These are phyloP conservation scores for Drosophila tripunctata DNA, from an alignment of 2,888 invertebrate genomes.

Conservation along the genomic window DNA sequence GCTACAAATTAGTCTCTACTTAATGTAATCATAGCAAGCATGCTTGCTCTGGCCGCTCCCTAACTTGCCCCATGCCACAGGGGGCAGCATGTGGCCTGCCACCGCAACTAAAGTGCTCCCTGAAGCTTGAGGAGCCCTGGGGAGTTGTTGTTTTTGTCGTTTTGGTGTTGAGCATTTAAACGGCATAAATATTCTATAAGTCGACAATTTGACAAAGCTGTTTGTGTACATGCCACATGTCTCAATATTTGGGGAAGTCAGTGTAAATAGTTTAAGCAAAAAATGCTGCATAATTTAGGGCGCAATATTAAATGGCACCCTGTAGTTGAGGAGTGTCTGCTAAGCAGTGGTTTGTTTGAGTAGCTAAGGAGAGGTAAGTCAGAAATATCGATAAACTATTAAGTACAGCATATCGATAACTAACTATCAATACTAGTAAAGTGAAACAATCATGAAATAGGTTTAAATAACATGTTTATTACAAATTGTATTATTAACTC, in stretches of 20 bases:
- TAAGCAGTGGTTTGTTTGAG: background rate
- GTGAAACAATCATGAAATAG: too few species aligned
- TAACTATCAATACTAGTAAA: too few species aligned
- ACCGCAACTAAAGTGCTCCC: conserved; percentile 19
- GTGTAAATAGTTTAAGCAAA: conserved; percentile 45
- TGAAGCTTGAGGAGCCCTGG: background rate
- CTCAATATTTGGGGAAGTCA: conserved; percentile 36
- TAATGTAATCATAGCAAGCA: conserved; percentile 27
- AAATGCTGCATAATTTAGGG: conserved; percentile 40
- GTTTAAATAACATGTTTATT: too few species aligned
- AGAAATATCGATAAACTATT: background rate
- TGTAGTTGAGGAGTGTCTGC: background rate
- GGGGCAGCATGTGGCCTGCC: background rate
- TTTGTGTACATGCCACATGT: conserved; percentile 20
- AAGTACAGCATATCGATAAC: background rate
- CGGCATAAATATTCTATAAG: conserved; percentile 34
- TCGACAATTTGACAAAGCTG: conserved; percentile 29
- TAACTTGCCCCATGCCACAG: background rate
- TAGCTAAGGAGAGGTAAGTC: background rate
- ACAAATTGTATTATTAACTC: too few species aligned
- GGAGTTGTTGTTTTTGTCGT: conserved; percentile 5
- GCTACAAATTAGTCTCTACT: conserved; percentile 27
- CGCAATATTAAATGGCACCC: background rate
- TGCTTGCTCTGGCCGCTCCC: background rate
- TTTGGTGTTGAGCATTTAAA: conserved; percentile 14